A percentile compares a stretch with the other conserved stretches of the same genome.
Evolutionary conservation across 1,140 invertebrate species (phyloP).

Genomic region (Thaumatotibia leucotreta): DNA sequence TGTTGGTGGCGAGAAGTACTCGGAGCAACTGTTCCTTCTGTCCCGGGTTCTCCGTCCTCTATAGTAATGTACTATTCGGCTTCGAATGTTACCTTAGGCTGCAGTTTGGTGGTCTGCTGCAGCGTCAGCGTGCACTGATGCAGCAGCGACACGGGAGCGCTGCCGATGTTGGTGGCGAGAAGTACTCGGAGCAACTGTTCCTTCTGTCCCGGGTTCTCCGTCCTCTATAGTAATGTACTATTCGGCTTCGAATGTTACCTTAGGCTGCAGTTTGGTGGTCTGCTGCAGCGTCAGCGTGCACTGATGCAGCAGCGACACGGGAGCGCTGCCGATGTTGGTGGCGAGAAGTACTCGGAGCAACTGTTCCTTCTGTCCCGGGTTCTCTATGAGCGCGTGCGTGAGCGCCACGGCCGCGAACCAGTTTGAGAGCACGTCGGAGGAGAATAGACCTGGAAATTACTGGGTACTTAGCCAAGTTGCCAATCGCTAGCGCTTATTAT

Average conservation of each 20-base stretch:
- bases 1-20: too few species aligned
- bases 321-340: constrained; percentile 88
- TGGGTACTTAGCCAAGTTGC: too few species aligned
- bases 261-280: constrained; percentile 90
- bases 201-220: too few species aligned
- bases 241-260: too few species aligned
- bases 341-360: constrained; percentile 94
- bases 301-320: constrained; percentile 93
- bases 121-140: constrained; percentile 91
- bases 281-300: constrained; percentile 91
- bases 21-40: too few species aligned
- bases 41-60: too few species aligned
- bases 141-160: constrained; percentile 90
- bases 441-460: constrained; percentile 84
- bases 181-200: constrained; percentile 95
- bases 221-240: too few species aligned
- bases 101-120: constrained; percentile 90
- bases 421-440: constrained; percentile 93
- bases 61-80: too few species aligned
- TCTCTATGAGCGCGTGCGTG: constrained; percentile 93
- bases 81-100: constrained; percentile 88
- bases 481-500: too few species aligned
- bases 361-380: constrained; percentile 93
- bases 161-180: constrained; percentile 90
- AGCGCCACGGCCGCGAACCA: constrained; percentile 97